Evolutionary conservation across 2,113 vertebrate species (phyloP), one percentile per base, ranked within the genome.

Genomic region (Amblyornis subalaris): DNA sequence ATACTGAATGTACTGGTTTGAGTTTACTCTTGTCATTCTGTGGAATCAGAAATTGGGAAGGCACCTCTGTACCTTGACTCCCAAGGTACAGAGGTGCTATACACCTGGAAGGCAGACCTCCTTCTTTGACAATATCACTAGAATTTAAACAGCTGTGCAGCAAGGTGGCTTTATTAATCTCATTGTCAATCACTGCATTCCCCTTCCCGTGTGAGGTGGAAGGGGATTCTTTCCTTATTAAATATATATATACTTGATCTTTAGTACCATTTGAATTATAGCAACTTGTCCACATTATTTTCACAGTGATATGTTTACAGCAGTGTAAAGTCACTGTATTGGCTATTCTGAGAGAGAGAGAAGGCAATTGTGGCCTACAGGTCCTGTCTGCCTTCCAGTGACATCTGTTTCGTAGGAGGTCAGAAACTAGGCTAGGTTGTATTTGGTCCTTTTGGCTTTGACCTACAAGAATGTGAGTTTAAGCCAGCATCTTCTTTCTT

Each of bases 331-430:
- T 74, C 4, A 10, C 14, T 36, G 22, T 69, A 14, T 28, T 38
- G 26, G 24, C n/a, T 84, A 10, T 60, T 73, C 36, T 24, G 12
- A 10, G 6, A 35, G 10, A 3, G 6, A 50, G 2, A 7, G 12
- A 53, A 57, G 20, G 31, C 16, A 79, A 40, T 6, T 1, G 0
- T 14, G n/a, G 17, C 1, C 1, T 40, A 5, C 8, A 17, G 38
- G 9, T 61, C 60, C n/a, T 65, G 31, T 8, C 20, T 86, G 38
- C 23, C 14, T 45, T 77, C 44, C 23, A 61, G 5, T 35, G 29
- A 6, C 28, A n/a, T 24, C 42, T 29, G 7, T 73, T 90, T 85
- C 54, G 33, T 25, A 29, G 21, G 14, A 71, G 3, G 3, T 83
- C 54, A 85, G 38, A 42, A 42, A 28, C 17, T 57, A 57, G 28